Conservation (phyloP, 1,140 invertebrate genomes). For the Geopemphigus sp. region DNA sequence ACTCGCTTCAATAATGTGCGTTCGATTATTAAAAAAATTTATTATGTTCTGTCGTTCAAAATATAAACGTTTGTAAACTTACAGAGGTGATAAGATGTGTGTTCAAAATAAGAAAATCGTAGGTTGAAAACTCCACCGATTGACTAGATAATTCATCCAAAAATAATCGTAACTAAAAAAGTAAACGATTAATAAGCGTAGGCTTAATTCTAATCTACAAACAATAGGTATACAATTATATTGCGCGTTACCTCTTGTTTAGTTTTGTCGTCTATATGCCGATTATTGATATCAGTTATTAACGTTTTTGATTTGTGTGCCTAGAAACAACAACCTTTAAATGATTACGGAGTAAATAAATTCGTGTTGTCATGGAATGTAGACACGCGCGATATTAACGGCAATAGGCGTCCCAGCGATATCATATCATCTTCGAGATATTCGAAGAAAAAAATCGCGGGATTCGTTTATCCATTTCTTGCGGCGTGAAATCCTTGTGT, state of each 20-base stretch:
- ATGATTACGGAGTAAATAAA: too few relatives aligned
- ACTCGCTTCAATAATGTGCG: too few relatives aligned
- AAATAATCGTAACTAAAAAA: constrained; percentile 32
- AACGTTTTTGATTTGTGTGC: constrained; percentile 13
- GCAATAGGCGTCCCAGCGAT: too few relatives aligned
- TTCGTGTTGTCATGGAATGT: too few relatives aligned
- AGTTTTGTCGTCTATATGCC: not conserved
- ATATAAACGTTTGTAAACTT: not conserved
- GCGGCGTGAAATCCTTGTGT: not conserved
- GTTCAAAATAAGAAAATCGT: constrained; percentile 38
- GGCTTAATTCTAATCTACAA: not conserved
- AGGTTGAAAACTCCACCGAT: constrained; percentile 33
- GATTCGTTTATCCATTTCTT: too few relatives aligned
- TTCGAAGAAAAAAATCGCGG: too few relatives aligned
- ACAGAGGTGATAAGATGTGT: constrained; percentile 44
- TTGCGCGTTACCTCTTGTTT: constrained; percentile 7
- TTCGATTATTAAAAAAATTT: too few relatives aligned
- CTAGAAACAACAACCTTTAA: not conserved
- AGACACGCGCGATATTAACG: too few relatives aligned
- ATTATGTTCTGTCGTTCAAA: too few relatives aligned
- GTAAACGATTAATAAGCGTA: not conserved
- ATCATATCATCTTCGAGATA: too few relatives aligned
- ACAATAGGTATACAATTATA: not conserved
- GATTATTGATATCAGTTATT: constrained; percentile 27
- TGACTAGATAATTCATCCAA: constrained; percentile 33